phyloP scores from a whole-genome alignment of 2,888 invertebrate genomes.

The Malachius bipustulatus region DNA sequence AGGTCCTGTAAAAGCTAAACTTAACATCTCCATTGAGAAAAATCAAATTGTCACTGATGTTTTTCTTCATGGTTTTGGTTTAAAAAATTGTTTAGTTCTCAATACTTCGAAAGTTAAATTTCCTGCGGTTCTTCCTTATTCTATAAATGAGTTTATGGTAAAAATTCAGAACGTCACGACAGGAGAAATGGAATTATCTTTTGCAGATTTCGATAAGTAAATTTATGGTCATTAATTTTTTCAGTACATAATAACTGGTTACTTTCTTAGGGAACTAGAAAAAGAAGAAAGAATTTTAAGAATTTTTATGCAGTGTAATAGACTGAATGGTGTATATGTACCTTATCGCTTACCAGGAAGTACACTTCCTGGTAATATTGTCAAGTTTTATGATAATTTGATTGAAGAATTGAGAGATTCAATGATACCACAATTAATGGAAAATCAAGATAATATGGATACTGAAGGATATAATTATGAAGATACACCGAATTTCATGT shows the following conservation, averaged over 20 bases:
- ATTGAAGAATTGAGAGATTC: constrained; percentile 1
- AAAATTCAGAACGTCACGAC: constrained; percentile 1
- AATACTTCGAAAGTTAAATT: not conserved
- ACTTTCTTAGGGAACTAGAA: not conserved
- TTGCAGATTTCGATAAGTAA: not conserved
- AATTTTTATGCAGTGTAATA: not conserved
- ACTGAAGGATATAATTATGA: too few species aligned
- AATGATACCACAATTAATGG: too few species aligned
- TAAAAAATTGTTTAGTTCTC: not conserved
- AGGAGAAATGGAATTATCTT: not conserved
- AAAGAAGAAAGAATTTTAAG: not conserved
- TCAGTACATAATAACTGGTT: not conserved
- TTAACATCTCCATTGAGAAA: not conserved
- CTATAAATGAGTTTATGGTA: not conserved
- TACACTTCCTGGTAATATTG: not conserved
- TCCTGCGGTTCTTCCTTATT: not conserved
- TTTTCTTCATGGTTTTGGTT: not conserved
- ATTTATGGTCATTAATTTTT: not conserved
- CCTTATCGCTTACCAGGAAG: not conserved
- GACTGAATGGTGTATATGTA: not conserved
- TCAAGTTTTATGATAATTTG: not conserved
- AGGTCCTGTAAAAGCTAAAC: not conserved
- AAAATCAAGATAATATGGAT: too few species aligned
- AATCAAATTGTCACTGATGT: not conserved
- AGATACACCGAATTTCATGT: too few species aligned